These are phyloP conservation scores for western clawed frog (Xenopus tropicalis) DNA, from an alignment of 2,113 vertebrate species.

Conservation along the genomic window UCB_Xtro_10.0 CM004452.2:51333501-51334000, in stretches of 20 bases:
- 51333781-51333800: slow-evolving; percentile 82
- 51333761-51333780: slow-evolving; percentile 98
- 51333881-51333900: slow-evolving; percentile 65
- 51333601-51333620: background rate
- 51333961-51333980: slow-evolving; percentile 78
- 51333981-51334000: slow-evolving; percentile 85
- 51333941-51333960: slow-evolving; percentile 79
- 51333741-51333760: slow-evolving; percentile 93
- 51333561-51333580: too few relatives aligned
- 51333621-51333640: slow-evolving; percentile 71
- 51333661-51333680: slow-evolving; percentile 90
- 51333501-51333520: too few relatives aligned
- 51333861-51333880: background rate
- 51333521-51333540: too few relatives aligned
- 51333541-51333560: too few relatives aligned
- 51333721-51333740: slow-evolving; percentile 97
- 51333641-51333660: slow-evolving; percentile 90
- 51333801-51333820: background rate
- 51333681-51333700: slow-evolving; percentile 93
- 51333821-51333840: background rate
- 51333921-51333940: slow-evolving; percentile 84
- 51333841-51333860: background rate
- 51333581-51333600: too few relatives aligned
- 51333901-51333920: slow-evolving; percentile 94
- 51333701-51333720: slow-evolving; percentile 94